Conservation (phyloP, 2,797 vertebrate species). For the Pteronotus mesoamericanus region DNA sequence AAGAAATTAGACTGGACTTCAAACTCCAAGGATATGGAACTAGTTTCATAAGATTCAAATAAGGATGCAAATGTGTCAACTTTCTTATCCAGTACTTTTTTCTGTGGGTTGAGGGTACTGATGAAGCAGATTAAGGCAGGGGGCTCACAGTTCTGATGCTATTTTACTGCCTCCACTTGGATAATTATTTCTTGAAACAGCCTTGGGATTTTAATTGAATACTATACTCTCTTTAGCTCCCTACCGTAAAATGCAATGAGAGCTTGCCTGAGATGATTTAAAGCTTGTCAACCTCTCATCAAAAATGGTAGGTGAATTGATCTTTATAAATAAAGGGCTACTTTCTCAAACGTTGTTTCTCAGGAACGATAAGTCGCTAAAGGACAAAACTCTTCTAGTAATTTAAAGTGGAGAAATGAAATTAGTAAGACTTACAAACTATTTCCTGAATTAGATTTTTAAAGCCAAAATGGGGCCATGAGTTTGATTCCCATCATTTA, state of each 20-base stretch:
- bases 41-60: conserved; percentile 35
- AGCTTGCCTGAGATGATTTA: conserved; percentile 34
- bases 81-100: conserved; percentile 25
- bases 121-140: background rate
- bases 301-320: conserved; percentile 16
- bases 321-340: conserved; percentile 50
- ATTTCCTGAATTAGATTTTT: background rate
- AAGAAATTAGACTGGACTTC: conserved; percentile 45
- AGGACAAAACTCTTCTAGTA: background rate
- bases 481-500: background rate
- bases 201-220: conserved; percentile 22
- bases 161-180: conserved; percentile 31
- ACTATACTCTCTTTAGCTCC: conserved; percentile 42
- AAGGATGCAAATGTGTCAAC: conserved; percentile 8
- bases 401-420: conserved; percentile 34
- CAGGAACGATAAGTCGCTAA: conserved; percentile 30
- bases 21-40: conserved; percentile 16
- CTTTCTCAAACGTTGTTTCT: conserved; percentile 11
- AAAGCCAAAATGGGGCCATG: background rate
- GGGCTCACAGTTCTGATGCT: background rate
- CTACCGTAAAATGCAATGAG: conserved; percentile 36
- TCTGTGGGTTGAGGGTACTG: background rate
- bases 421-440: background rate
- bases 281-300: conserved; percentile 52
- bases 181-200: conserved; percentile 63